These are phyloP conservation scores for Cheumatopsyche charites DNA, from an alignment of 1,140 invertebrate species.

Conservation along the genomic window DNA sequence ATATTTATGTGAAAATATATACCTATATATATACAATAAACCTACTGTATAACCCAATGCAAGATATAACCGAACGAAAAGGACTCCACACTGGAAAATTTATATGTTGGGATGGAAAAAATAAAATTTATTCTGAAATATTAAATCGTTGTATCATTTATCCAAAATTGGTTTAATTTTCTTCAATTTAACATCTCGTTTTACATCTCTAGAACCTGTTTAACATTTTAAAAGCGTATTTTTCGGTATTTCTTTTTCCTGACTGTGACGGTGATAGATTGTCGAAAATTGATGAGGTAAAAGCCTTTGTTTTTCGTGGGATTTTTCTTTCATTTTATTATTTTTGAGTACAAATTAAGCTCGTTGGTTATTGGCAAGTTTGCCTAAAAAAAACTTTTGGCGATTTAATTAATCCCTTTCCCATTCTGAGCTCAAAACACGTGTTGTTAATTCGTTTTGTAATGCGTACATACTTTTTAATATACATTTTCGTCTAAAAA, in stretches of 20 bases:
- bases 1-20: constrained; percentile 11
- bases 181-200: constrained; percentile 15
- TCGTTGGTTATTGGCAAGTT: too few relatives aligned
- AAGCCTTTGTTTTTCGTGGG: not conserved
- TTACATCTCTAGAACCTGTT: not conserved
- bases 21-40: not conserved
- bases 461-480: too few relatives aligned
- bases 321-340: not conserved
- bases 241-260: constrained; percentile 21
- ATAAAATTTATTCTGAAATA: constrained; percentile 13
- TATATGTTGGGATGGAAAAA: constrained; percentile 16
- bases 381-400: too few relatives aligned
- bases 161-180: constrained; percentile 13
- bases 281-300: constrained; percentile 35
- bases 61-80: too few relatives aligned
- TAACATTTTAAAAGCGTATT: not conserved
- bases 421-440: too few relatives aligned
- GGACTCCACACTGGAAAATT: not conserved
- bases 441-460: too few relatives aligned
- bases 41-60: not conserved
- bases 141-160: not conserved
- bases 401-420: too few relatives aligned
- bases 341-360: constrained; percentile 18
- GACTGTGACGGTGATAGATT: constrained; percentile 44
- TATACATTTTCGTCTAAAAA: too few relatives aligned